Conservation (phyloP, 2,113 vertebrate genomes). For the Trochalopteron elliotii region DNA sequence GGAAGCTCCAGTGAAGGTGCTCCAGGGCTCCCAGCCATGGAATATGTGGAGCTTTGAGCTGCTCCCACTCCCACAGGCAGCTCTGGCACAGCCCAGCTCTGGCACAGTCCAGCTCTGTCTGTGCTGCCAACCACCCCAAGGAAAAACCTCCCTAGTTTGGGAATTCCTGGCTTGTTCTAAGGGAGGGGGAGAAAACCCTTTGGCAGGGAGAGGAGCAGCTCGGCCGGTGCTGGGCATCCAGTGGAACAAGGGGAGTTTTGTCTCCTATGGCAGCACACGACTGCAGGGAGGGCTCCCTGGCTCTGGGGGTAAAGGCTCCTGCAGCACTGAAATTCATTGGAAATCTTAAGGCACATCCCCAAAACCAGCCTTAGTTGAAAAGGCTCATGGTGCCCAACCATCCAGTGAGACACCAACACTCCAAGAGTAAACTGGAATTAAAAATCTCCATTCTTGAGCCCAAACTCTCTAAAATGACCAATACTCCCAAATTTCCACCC, state of each 20-base stretch:
- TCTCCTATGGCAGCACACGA: neutral
- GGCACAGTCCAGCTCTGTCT: too few species aligned
- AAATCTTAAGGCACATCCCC: neutral
- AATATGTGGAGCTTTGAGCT: accelerated
- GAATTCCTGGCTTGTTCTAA: neutral
- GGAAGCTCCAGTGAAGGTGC: neutral
- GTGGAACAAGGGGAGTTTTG: neutral
- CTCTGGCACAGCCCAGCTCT: neutral
- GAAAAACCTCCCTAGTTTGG: neutral
- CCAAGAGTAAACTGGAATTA: neutral
- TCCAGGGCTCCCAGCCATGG: neutral
- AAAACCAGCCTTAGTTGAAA: accelerated
- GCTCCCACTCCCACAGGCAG: neutral
- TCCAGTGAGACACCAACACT: neutral
- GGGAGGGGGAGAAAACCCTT: neutral
- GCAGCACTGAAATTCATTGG: neutral
- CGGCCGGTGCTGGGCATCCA: accelerated
- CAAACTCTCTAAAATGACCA: neutral
- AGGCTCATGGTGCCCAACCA: neutral
- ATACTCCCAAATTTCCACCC: neutral
- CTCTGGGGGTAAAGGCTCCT: neutral
- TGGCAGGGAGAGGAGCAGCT: neutral
- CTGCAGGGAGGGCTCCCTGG: neutral
- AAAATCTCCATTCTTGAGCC: neutral
- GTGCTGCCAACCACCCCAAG: accelerated